A percentile compares a stretch with the other conserved stretches of the same genome.
phyloP scores from a whole-genome alignment of 2,797 vertebrate species.

The Scarus forsteni region DNA sequence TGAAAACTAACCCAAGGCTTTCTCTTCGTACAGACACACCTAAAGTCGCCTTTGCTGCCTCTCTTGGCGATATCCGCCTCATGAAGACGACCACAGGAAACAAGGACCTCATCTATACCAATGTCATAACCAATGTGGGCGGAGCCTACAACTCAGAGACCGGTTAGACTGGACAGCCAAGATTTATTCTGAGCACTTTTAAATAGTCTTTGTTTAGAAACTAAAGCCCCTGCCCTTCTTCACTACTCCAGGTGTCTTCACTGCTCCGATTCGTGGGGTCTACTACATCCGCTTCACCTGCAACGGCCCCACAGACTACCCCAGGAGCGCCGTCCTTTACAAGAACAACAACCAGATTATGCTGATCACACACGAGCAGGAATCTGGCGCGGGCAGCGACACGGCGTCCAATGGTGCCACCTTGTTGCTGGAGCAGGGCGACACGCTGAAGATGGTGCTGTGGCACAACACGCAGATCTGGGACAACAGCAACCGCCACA shows the following conservation, averaged over 20 bases:
- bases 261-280: slow-evolving; percentile 56
- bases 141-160: slow-evolving; percentile 61
- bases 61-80: slow-evolving; percentile 61
- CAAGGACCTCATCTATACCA: slow-evolving; percentile 60
- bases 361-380: slow-evolving; percentile 60
- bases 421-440: slow-evolving; percentile 62
- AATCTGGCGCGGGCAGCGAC: slow-evolving; percentile 62
- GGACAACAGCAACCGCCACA: slow-evolving; percentile 75
- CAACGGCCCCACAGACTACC: slow-evolving; percentile 51
- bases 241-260: slow-evolving; percentile 61
- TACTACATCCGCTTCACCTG: slow-evolving; percentile 68
- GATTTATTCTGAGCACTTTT: too few relatives aligned
- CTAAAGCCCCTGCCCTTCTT: too few relatives aligned
- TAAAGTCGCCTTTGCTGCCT: slow-evolving; percentile 69
- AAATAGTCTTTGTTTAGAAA: too few relatives aligned
- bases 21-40: slow-evolving; percentile 36
- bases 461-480: slow-evolving; percentile 69
- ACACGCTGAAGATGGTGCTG: slow-evolving; percentile 56
- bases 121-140: slow-evolving; percentile 70
- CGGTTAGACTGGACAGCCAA: slow-evolving; percentile 19
- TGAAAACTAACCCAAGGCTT: neutral
- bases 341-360: neutral
- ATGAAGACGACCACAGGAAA: slow-evolving; percentile 21
- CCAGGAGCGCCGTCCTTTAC: slow-evolving; percentile 63
- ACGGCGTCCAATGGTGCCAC: slow-evolving; percentile 70